These are phyloP conservation scores for Sterrhoptilus dennistouni DNA, from an alignment of 2,113 vertebrate species.

Conservation along the genomic window DNA sequence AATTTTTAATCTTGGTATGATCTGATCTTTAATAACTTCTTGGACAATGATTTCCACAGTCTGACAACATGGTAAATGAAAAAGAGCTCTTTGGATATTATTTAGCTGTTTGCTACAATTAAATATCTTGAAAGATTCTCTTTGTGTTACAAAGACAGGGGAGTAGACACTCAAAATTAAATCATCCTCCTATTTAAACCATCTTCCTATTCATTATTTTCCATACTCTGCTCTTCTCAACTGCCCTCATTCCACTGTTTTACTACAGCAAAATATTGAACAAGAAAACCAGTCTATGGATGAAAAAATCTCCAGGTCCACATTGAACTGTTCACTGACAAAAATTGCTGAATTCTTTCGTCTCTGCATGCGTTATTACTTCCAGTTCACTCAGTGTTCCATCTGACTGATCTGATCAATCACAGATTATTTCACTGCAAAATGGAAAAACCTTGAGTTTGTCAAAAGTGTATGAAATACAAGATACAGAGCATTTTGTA, in stretches of 20 bases:
- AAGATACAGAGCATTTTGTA: not conserved
- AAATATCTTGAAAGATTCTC: not conserved
- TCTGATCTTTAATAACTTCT: not conserved
- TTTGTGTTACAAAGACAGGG: not conserved
- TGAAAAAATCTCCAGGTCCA: not conserved
- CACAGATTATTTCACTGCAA: not conserved
- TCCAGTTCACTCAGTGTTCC: not conserved
- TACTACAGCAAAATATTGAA: not conserved
- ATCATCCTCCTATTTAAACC: not conserved
- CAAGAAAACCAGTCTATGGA: not conserved
- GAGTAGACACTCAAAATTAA: not conserved
- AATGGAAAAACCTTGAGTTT: not conserved
- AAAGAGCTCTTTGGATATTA: not conserved
- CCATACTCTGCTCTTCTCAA: not conserved
- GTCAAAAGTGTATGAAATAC: not conserved
- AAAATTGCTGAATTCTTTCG: not conserved
- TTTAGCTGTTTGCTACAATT: not conserved
- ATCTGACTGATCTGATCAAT: not conserved
- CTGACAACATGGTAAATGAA: not conserved
- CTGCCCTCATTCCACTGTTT: not conserved
- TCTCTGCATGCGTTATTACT: not conserved
- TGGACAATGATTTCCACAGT: not conserved
- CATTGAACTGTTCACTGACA: fast-evolving
- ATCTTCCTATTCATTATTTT: not conserved
- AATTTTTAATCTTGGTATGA: not conserved